Conservation (phyloP, 2,797 vertebrate genomes). For the Gambusia yucatana region DNA sequence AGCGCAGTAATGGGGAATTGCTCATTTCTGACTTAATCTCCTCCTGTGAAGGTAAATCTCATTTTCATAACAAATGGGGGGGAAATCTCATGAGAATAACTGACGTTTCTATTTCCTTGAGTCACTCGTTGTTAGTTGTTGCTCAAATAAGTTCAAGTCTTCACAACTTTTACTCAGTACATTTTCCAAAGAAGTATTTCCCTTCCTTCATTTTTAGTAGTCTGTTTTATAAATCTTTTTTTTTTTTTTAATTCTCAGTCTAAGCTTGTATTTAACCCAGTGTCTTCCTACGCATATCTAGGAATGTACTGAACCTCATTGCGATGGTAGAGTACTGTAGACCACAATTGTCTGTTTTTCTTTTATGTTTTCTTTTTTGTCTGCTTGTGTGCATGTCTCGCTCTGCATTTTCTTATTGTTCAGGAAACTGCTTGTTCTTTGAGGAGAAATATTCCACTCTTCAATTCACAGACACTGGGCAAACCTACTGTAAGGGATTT, state of each 20-base stretch:
- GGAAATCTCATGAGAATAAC: slow-evolving; percentile 40
- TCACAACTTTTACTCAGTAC: background rate
- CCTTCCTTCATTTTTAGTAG: background rate
- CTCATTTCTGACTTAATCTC: slow-evolving; percentile 41
- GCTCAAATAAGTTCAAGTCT: slow-evolving; percentile 4
- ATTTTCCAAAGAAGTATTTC: background rate
- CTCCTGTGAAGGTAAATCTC: slow-evolving; percentile 51
- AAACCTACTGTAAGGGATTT: slow-evolving; percentile 46
- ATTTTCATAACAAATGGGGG: slow-evolving; percentile 49
- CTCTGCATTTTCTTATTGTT: slow-evolving; percentile 51
- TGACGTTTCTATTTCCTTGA: slow-evolving; percentile 23
- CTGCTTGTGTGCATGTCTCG: slow-evolving; percentile 22
- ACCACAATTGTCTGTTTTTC: slow-evolving; percentile 4
- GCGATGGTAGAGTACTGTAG: slow-evolving; percentile 4
- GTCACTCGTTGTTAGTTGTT: slow-evolving; percentile 21
- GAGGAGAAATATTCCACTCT: slow-evolving; percentile 57
- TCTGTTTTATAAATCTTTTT: background rate
- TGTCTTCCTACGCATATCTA: slow-evolving; percentile 8
- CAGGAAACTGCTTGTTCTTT: slow-evolving; percentile 56
- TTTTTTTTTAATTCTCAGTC: background rate
- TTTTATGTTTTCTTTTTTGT: slow-evolving; percentile 23
- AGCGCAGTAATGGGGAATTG: slow-evolving; percentile 45
- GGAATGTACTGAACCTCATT: slow-evolving; percentile 20
- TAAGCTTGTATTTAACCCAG: background rate
- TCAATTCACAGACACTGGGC: slow-evolving; percentile 30